Evolutionary conservation across 2,888 invertebrate species (phyloP).

Genomic region (Isoperla grammatica): DNA sequence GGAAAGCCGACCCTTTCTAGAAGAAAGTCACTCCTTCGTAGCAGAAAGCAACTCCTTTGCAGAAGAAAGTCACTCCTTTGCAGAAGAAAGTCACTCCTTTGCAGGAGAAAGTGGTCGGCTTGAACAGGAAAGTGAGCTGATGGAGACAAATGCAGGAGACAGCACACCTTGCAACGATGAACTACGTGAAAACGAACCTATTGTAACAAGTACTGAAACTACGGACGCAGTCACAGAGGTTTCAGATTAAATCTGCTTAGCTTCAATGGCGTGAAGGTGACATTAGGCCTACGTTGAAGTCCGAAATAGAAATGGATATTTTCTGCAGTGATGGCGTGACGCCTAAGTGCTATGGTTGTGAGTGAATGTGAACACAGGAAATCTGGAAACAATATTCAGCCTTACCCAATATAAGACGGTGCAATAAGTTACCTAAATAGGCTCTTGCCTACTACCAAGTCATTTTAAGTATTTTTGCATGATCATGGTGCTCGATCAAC

Average conservation of each 20-base stretch:
- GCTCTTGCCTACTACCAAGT: background rate
- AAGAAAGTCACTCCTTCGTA: no score
- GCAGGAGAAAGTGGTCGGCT: slow-evolving; percentile 4
- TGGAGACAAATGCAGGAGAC: slow-evolving; percentile 10
- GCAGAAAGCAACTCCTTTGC: no score
- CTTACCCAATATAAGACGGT: slow-evolving; percentile 5
- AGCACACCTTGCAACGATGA: slow-evolving; percentile 24
- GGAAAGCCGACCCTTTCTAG: background rate
- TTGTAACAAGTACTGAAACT: slow-evolving; percentile 3
- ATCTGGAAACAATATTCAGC: background rate
- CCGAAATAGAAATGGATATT: background rate
- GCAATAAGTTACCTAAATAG: slow-evolving; percentile 21
- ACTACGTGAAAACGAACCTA: slow-evolving; percentile 10
- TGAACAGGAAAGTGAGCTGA: background rate
- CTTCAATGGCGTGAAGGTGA: background rate
- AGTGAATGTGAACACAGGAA: slow-evolving; percentile 31
- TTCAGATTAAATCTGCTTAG: background rate
- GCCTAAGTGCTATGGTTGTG: slow-evolving; percentile 24
- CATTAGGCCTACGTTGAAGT: background rate
- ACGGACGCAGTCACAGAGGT: slow-evolving; percentile 1
- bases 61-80: background rate
- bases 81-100: background rate
- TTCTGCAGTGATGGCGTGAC: slow-evolving; percentile 9
- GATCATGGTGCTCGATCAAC: slow-evolving; percentile 1
- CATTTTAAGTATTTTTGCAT: background rate